Base-by-base conservation (phyloP, 2,113 vertebrate genomes). In the Dasyprocta punctata region DNA sequence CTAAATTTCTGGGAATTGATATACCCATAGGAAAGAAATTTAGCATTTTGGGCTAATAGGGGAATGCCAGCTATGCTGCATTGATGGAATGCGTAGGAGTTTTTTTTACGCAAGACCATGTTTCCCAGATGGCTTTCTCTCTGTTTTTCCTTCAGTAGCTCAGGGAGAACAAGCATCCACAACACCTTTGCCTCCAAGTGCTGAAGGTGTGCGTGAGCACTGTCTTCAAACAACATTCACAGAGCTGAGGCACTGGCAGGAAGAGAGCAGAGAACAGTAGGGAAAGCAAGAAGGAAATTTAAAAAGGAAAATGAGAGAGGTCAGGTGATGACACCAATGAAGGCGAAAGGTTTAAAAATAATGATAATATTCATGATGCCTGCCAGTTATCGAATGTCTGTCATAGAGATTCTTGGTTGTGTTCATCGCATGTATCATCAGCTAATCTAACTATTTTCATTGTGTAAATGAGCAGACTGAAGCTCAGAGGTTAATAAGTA, bases 401-500 rank as follows among this genome's bases (percentile, higher is more conserved):
- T 38, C 13, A 8, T 2, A 82, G 83, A 63, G 71, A 47, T 30
- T 81, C 78, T 71, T 1, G 56, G 38, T 63, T 41, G 6, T 88
- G 49, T 60, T 88, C 71, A 95, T 26, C 11, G 36, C 28, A 11
- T 10, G 9, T 47, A 17, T 65, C 56, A 67, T 73, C 69, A 90
- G 56, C 28, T 94, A 26, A 97, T 90, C 58, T 83, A 89, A 54
- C 60, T 87, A 78, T 75, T 93, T 86, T 44, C 12, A 41, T 69
- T 90, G 41, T 90, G 7, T 73, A 22, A 41, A 60, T 69, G 49
- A 84, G 52, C 30, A 93, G 83, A 80, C 30, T 44, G 6, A 90
- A 16, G 61, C 54, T 97, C 82, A 87, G 69, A 90, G 7, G 26
- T 93, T 86, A 96, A 67, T 78, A 78, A 91, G 41, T 65, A 49